Conservation (phyloP, 2,797 vertebrate species). For the Cynopterus sphinx region DNA sequence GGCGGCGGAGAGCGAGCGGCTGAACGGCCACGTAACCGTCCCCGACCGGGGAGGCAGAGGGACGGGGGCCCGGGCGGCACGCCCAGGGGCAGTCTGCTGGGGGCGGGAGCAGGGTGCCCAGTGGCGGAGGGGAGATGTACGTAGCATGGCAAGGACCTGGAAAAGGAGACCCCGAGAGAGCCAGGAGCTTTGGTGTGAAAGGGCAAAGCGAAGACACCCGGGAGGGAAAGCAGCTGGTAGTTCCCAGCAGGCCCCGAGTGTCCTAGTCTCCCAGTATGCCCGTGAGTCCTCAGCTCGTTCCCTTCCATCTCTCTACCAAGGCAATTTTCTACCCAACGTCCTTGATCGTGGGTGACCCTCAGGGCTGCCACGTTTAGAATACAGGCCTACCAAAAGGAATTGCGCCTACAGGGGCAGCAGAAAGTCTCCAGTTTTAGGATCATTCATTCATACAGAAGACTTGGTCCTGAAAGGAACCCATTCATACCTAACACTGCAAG, state of each 20-base stretch:
- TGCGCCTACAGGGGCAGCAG: background rate
- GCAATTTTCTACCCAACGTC: background rate
- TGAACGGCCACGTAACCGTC: conserved; percentile 76
- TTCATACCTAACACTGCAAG: background rate
- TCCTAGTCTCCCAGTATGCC: background rate
- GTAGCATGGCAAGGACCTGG: background rate
- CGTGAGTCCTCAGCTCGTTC: background rate
- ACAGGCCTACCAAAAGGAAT: background rate
- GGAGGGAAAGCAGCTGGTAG: background rate
- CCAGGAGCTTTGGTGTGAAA: background rate
- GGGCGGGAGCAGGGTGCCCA: background rate
- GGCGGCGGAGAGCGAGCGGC: conserved; percentile 69
- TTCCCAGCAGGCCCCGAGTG: background rate
- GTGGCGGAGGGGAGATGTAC: background rate
- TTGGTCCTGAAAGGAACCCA: background rate
- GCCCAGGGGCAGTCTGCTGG: background rate
- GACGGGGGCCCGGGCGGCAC: background rate
- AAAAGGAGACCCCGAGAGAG: background rate
- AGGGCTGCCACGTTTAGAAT: background rate
- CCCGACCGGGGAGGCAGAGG: conserved; percentile 34
- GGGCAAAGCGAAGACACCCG: background rate
- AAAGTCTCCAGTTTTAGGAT: background rate
- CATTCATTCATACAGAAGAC: background rate
- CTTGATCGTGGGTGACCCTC: background rate
- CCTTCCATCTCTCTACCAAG: background rate